Conservation (phyloP, 1,140 invertebrate genomes). For the Theocolax elegans region DNA sequence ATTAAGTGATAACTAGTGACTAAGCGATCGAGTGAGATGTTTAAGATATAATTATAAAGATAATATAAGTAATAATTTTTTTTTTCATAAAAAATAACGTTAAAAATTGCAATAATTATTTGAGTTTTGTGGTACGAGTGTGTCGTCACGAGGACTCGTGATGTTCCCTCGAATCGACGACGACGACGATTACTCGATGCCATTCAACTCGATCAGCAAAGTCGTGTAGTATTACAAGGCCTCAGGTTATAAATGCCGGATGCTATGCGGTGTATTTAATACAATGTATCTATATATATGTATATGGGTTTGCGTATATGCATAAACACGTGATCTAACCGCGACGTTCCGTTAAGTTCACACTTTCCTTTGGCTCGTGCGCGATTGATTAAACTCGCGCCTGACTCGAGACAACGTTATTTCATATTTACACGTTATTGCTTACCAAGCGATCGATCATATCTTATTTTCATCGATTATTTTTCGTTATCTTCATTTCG, state of each 20-base stretch:
- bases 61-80: no score
- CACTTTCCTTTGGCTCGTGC: not conserved
- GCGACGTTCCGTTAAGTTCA: not conserved
- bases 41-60: no score
- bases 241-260: slow-evolving; percentile 4
- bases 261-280: not conserved
- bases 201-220: slow-evolving; percentile 21
- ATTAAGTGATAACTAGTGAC: not conserved
- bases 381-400: slow-evolving; percentile 4
- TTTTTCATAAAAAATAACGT: no score
- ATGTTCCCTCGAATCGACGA: no score
- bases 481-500: no score
- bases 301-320: no score
- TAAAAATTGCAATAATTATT: no score
- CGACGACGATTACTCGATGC: not conserved
- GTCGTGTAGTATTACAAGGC: slow-evolving; percentile 1
- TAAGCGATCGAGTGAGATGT: no score
- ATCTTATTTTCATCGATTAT: not conserved
- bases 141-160: no score
- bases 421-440: not conserved
- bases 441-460: not conserved
- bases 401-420: not conserved
- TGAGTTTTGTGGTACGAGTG: no score
- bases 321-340: not conserved
- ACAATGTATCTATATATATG: not conserved